Percentiles rank a stretch among this genome's conserved stretches.
phyloP scores from a whole-genome alignment of 1,140 invertebrate genomes.

The Scaptomyza montana region DNA sequence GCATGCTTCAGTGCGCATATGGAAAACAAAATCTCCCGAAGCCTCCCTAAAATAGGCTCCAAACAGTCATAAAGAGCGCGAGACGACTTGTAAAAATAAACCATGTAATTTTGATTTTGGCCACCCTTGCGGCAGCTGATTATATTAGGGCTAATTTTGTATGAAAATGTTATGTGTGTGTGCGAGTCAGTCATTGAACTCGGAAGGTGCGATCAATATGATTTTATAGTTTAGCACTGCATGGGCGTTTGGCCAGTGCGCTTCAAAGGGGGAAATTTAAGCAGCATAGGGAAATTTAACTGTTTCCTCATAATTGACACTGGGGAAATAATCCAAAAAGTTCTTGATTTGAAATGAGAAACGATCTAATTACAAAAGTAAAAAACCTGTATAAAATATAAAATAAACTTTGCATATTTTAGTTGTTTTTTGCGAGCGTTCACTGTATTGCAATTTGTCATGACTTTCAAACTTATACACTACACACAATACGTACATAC shows the following conservation, averaged over 20 bases:
- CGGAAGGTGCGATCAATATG: conserved; percentile 42
- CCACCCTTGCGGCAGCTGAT: conserved; percentile 69
- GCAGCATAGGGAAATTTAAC: conserved; percentile 8
- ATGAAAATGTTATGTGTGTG: conserved; percentile 34
- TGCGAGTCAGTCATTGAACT: conserved; percentile 67
- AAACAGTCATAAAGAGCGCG: conserved; percentile 39
- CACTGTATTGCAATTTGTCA: neutral
- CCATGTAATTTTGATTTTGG: conserved; percentile 75
- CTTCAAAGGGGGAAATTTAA: conserved; percentile 3
- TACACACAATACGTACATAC: neutral
- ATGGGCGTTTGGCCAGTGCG: conserved; percentile 7
- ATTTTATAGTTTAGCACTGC: conserved; percentile 14
- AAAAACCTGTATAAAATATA: no score
- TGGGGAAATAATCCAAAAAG: neutral
- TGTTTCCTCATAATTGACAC: neutral
- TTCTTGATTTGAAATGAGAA: no score
- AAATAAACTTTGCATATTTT: no score
- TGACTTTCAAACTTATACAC: neutral
- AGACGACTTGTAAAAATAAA: conserved; percentile 71
- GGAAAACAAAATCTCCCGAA: conserved; percentile 14
- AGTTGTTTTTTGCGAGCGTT: no score
- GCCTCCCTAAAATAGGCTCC: neutral
- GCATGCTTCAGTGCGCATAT: conserved; percentile 66
- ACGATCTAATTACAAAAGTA: no score
- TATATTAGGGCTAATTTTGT: conserved; percentile 55